These are phyloP conservation scores for Lumbricus terrestris DNA, from an alignment of 2,888 invertebrate genomes.

Conservation along the genomic window DNA sequence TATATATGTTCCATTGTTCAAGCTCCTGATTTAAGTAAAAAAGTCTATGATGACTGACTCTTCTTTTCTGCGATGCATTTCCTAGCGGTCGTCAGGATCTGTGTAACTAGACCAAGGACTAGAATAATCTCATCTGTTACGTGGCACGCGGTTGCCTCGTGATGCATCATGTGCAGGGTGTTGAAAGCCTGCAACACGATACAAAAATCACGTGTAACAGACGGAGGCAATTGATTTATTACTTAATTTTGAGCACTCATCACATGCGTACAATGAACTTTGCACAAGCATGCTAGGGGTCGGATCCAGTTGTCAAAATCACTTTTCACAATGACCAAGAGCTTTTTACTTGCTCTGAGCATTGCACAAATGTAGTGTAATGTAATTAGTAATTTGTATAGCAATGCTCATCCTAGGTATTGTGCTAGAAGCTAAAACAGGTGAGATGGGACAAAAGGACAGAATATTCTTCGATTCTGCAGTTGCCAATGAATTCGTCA, in stretches of 20 bases:
- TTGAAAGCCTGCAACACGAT: constrained; percentile 19
- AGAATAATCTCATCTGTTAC: constrained; percentile 81
- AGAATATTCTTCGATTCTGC: no score
- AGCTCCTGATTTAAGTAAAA: background rate
- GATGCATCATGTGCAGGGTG: constrained; percentile 72
- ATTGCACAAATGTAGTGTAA: no score
- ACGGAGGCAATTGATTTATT: background rate
- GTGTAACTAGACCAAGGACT: constrained; percentile 66
- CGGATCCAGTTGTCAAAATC: no score
- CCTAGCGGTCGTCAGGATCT: constrained; percentile 62
- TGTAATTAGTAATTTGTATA: no score
- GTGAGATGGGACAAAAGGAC: no score
- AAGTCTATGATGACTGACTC: constrained; percentile 28
- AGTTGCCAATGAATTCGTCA: no score
- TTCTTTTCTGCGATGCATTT: constrained; percentile 42
- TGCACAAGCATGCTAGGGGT: no score
- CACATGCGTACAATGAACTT: no score
- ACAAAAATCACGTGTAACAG: background rate
- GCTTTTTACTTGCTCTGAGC: no score
- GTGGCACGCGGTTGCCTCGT: constrained; percentile 87
- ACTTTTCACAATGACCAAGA: no score
- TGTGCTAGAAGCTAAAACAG: no score
- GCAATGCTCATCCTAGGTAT: no score
- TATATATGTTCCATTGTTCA: background rate
- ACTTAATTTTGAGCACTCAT: background rate